Percentiles rank a stretch among this genome's conserved stretches.
Evolutionary conservation across 37 sponge, comb jelly and placozoan genomes (phyloP).

Genomic region (Cliona cf. orientalis): DNA sequence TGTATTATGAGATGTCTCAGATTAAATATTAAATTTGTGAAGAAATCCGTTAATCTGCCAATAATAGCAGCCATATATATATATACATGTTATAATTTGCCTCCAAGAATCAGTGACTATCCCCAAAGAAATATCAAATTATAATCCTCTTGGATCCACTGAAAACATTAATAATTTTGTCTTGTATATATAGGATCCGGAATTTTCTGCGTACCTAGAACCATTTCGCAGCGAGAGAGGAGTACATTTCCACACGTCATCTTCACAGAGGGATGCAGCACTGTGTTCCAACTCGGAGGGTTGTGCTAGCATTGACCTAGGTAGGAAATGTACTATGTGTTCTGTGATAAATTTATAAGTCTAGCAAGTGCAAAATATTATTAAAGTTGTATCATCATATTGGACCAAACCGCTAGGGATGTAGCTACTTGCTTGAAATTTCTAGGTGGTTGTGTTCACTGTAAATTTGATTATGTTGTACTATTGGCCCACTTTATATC

Average conservation of each 20-base stretch:
- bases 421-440: background rate
- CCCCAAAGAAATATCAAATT: too few species aligned
- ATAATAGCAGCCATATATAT: too few species aligned
- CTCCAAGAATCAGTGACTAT: too few species aligned
- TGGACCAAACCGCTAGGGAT: background rate
- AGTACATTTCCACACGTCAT: conserved; percentile 18
- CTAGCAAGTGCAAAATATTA: background rate
- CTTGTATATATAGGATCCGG: conserved; percentile 6
- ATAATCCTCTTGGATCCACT: too few species aligned
- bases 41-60: too few species aligned
- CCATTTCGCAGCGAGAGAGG: background rate
- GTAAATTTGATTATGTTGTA: too few species aligned
- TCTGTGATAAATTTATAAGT: background rate
- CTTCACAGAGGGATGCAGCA: background rate
- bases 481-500: too few species aligned
- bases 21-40: too few species aligned
- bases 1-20: too few species aligned
- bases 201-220: background rate
- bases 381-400: background rate
- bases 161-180: background rate
- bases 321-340: background rate
- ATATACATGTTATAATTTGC: background rate
- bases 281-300: background rate
- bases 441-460: too few species aligned
- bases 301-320: conserved; percentile 17